Evolutionary conservation across 2,888 invertebrate species (phyloP), one percentile per base, ranked within the genome.

Genomic region (Lasioglossum vierecki): DNA sequence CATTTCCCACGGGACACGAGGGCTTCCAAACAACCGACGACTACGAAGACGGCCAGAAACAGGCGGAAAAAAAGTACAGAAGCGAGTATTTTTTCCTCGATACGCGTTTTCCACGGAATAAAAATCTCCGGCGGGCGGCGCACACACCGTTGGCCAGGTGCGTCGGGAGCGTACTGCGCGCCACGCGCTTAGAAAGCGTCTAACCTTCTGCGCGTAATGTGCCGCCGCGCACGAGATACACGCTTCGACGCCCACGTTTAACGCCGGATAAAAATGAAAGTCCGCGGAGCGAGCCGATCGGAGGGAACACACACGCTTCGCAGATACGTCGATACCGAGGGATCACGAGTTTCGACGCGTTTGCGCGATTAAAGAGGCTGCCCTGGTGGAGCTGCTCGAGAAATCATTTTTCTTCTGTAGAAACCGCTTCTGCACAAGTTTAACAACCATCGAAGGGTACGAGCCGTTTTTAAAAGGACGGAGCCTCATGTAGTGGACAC

Each of bases 101-200:
- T 0, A 44, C 53, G 22, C 53, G 53, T n/a, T 53, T n/a, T 9
- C 9, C 53, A n/a, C 53, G n/a, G n/a, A 53, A n/a, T 53, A n/a
- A 53, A 53, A n/a, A 53, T 53, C 53, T 53, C 53, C 53, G 53
- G 22, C 53, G 53, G 22, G 66, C 57, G 15, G 41, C 39, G n/a
- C n/a, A 11, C 41, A n/a, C 39, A 26, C 44, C 72, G 41, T 18
- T n/a, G 72, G n/a, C 60, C 79, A 81, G 77, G 77, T 77, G 74
- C 87, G 81, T 76, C 70, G 39, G 66, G 60, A 70, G 53, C 44
- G 74, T 53, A 68, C 79, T 63, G 60, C 83, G 81, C 68, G 81
- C 84, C 88, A 82, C 76, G 79, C 82, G 87, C 88, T 84, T 89
- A 89, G 87, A 89, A 88, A 88, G 82, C 88, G 66, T 76, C 81